phyloP scores from a whole-genome alignment of 2,113 vertebrate species.

The Oenanthe melanoleuca region DNA sequence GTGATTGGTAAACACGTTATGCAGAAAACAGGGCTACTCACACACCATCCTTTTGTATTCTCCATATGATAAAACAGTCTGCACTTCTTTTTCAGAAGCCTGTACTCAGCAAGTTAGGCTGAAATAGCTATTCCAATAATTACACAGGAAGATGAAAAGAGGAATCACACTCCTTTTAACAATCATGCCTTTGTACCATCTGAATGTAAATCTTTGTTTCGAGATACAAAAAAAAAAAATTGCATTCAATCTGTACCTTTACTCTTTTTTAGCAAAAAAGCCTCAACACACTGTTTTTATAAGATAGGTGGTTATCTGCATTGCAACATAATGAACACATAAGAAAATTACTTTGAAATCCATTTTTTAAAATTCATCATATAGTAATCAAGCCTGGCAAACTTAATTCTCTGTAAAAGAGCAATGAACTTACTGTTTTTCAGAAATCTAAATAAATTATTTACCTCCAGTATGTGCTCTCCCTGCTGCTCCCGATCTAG shows the following conservation, averaged over 20 bases:
- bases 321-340: not conserved
- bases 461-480: constrained; percentile 96
- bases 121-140: not conserved
- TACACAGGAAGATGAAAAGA: not conserved
- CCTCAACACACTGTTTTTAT: not conserved
- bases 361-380: not conserved
- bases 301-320: not conserved
- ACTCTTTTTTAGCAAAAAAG: not conserved
- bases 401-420: not conserved
- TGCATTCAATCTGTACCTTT: not conserved
- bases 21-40: not conserved
- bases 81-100: not conserved
- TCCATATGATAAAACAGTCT: not conserved
- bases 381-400: not conserved
- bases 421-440: not conserved
- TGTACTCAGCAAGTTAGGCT: not conserved
- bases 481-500: constrained; percentile 94
- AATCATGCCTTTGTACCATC: not conserved
- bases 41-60: not conserved
- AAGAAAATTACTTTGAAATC: not conserved
- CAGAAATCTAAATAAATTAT: constrained; percentile 5
- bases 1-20: not conserved
- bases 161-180: not conserved
- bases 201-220: not conserved
- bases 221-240: not conserved